Base-by-base conservation (phyloP, 2,113 vertebrate genomes). In the Miniopterus natalensis region DNA sequence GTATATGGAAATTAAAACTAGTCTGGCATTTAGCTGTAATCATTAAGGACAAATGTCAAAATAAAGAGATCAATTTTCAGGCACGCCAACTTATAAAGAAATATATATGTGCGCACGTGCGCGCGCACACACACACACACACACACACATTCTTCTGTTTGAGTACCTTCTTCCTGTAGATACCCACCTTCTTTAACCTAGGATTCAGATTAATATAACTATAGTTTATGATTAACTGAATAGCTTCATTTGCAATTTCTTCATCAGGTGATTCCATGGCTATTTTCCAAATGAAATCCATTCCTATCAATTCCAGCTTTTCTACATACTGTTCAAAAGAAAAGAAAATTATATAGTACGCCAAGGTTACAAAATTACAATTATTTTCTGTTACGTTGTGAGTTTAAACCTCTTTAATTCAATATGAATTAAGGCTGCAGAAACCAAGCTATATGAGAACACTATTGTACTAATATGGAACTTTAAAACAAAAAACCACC, bases 271-370 rank as follows among this genome's bases (percentile, higher is more conserved):
- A 99, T 97, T 99, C 99, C 99, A 99, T 99, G 91, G 99, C 99
- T 96, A 99, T 99, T 97, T 99, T 99, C 99, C 99, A 99, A 97
- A 99, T 99, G 98, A 99, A 99, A 98, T 99, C 99, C 99, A 99
- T 99, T 96, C 99, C 99, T 93, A 99, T 98, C 97, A 99, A 98
- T 98, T 99, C 99, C 97, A 99, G 98, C 88, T 99, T 99, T 98
- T 99, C 99, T 95, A 99, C 99, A 78, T 99, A 99, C 99, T 99
- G 45, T n/a, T 17, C 27, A 97, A 96, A 95, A 95, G 92, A 96
- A 71, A 94, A 96, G 85, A 78, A 63, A 75, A 80, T 71, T 47
- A 78, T 7, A 75, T 1, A 92, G 51, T 14, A 79, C 1, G 78
- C 7, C 9, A 84, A 42, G 6, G 40, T 61, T 63, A 91, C 3